Evolutionary conservation across 2,113 vertebrate genomes (phyloP).

Genomic region (Alethe diademata): DNA sequence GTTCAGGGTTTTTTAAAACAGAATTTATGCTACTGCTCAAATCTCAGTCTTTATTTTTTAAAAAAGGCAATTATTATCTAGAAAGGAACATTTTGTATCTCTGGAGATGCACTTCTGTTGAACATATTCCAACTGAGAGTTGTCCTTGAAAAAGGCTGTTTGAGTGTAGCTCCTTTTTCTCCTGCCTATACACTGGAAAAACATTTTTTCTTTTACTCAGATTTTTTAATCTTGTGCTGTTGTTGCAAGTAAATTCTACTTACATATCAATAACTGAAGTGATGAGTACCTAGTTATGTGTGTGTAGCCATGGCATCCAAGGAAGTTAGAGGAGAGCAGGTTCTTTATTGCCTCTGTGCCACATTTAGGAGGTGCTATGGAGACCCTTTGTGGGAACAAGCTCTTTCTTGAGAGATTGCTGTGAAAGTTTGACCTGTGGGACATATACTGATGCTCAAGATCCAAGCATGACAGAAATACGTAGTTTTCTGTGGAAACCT

Average conservation of each 20-base stretch:
- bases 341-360: background rate
- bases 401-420: background rate
- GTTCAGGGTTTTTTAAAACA: background rate
- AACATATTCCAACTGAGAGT: background rate
- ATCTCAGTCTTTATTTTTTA: background rate
- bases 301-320: background rate
- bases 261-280: background rate
- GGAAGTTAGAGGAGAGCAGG: background rate
- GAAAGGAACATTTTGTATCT: background rate
- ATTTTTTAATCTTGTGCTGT: background rate
- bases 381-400: background rate
- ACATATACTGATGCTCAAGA: background rate
- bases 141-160: background rate
- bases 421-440: background rate
- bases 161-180: background rate
- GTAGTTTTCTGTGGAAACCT: background rate
- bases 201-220: background rate
- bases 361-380: background rate
- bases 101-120: background rate
- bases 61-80: background rate
- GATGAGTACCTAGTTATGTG: background rate
- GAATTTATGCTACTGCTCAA: background rate
- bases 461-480: rapidly evolving
- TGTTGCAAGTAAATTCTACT: background rate
- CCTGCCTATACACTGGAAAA: background rate